Conservation (phyloP, 2,113 vertebrate genomes). For the Lagopus leucura region DNA sequence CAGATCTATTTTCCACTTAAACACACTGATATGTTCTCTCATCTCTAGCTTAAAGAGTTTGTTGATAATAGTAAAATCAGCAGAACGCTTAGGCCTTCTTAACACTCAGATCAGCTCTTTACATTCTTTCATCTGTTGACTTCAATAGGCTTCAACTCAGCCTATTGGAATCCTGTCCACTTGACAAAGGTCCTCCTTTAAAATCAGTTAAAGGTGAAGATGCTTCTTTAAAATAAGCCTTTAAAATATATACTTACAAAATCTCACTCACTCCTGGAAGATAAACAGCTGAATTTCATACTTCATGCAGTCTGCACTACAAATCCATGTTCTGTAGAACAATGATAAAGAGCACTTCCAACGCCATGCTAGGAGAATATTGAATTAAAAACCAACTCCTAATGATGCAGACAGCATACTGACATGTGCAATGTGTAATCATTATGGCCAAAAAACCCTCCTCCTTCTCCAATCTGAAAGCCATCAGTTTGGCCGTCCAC, state of each 20-base stretch:
- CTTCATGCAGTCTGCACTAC: too few species aligned
- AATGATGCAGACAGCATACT: not conserved
- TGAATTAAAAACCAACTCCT: not conserved
- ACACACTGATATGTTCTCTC: not conserved
- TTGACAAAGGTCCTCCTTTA: not conserved
- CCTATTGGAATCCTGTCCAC: not conserved
- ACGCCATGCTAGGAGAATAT: not conserved
- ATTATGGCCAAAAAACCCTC: not conserved
- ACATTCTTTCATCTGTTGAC: not conserved
- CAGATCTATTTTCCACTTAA: not conserved
- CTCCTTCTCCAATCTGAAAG: not conserved
- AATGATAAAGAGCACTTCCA: not conserved
- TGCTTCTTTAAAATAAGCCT: not conserved
- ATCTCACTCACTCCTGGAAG: not conserved
- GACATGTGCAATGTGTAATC: accelerated
- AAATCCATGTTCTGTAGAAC: not conserved
- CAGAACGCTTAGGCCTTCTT: not conserved
- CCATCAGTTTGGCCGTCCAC: not conserved
- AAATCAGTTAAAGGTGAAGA: not conserved
- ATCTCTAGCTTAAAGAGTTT: not conserved
- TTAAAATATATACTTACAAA: not conserved
- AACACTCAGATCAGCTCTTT: not conserved
- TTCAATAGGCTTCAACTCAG: not conserved
- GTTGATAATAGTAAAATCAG: not conserved
- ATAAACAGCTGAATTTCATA: not conserved